Base-by-base conservation (phyloP, 2,797 vertebrate genomes). In the Gobio occitaniae region DNA sequence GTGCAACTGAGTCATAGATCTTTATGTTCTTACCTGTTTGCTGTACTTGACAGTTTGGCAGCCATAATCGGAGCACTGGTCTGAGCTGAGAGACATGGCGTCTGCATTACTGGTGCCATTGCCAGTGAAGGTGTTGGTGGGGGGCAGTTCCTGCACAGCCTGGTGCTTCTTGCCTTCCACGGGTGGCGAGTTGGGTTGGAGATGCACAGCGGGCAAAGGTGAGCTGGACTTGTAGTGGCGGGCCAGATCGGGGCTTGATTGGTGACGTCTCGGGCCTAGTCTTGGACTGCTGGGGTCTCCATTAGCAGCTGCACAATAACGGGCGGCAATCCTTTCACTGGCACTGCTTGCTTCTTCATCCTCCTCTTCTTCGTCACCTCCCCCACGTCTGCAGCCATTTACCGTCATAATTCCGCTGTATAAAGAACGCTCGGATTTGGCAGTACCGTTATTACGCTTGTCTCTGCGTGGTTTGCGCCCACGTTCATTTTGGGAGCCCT, bases 201-300 rank as follows among this genome's bases (percentile, higher is more conserved):
- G 95, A 88, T 98, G 97, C 66, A 99, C 97, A 0, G 98, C 97
- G 3, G 98, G 98, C 74, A 99, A 95, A 0, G 98, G 98, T 0
- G 98, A 99, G 91, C 97, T 98, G 0, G 97, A 99, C 92, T 98
- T 98, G 94, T 99, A 99, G 94, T 99, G 98, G 88, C 97, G 93
- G 32, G 97, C 98, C 88, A 99, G 94, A 90, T 99, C 97, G 0
- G 98, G 98, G 88, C 97, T 99, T 1, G 96, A 98, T 1, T 97
- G 97, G 85, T 98, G 97, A 0, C 96, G 96, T 21, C 97, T 94
- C 4, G 97, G 95, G 0, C 97, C 93, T 29, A 95, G 95, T 93
- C 96, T 94, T 0, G 97, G 98, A 90, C 97, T 98, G 90, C 96
- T 96, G 0, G 97, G 96, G 90, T 95, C 94, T 4, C 92, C 93